Evolutionary conservation across 2,797 vertebrate species (phyloP).

Genomic region (Syndactyla subalaris): DNA sequence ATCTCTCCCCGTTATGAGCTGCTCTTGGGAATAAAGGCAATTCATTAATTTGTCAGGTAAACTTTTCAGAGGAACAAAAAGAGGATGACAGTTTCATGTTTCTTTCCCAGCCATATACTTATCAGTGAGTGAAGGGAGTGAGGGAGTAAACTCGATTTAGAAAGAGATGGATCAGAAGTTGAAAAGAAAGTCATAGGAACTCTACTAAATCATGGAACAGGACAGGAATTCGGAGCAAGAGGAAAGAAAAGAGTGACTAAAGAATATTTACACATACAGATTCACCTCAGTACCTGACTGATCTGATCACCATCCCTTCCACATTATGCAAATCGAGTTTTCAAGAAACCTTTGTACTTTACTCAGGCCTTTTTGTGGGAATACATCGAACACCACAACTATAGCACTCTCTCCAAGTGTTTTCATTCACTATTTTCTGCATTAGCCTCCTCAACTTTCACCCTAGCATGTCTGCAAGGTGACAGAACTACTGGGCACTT

Average conservation of each 20-base stretch:
- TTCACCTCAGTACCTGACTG: background rate
- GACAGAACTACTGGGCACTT: background rate
- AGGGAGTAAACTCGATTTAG: background rate
- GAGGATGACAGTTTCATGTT: background rate
- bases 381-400: background rate
- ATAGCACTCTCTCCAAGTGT: background rate
- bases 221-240: background rate
- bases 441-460: background rate
- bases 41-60: background rate
- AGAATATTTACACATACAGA: background rate
- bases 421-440: background rate
- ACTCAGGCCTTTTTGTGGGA: background rate
- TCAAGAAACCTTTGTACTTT: background rate
- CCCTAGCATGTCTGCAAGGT: background rate
- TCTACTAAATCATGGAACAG: background rate
- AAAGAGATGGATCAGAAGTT: background rate
- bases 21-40: slow-evolving; percentile 31
- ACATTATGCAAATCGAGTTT: background rate
- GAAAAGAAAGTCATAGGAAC: background rate
- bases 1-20: background rate
- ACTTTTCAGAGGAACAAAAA: background rate
- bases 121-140: accelerated
- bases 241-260: background rate
- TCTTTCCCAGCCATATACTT: background rate
- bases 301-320: background rate